Evolutionary conservation across 2,888 invertebrate genomes (phyloP).

Genomic region (Laothoe populi): DNA sequence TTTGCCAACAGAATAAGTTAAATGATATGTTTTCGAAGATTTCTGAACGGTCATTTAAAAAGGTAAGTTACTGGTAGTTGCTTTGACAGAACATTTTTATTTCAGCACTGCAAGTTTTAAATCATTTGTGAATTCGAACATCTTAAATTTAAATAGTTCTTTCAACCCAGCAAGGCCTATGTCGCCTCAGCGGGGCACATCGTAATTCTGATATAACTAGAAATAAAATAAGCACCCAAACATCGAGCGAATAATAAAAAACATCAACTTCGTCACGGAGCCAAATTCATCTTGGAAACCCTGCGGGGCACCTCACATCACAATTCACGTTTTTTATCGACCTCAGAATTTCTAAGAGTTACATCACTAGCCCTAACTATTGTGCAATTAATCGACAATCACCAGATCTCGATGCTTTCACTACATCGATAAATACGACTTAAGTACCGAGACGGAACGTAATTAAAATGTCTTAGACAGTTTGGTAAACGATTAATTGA

Average conservation of each 20-base stretch:
- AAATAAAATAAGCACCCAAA: neutral
- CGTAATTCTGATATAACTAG: neutral
- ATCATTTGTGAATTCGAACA: too few relatives aligned
- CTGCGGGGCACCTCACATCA: neutral
- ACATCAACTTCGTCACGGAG: neutral
- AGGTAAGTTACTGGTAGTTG: too few relatives aligned
- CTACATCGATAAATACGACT: constrained; percentile 17
- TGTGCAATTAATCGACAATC: constrained; percentile 32
- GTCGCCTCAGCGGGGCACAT: too few relatives aligned
- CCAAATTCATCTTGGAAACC: neutral
- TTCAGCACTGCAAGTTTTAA: too few relatives aligned
- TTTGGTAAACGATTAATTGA: constrained; percentile 5
- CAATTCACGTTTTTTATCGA: constrained; percentile 12
- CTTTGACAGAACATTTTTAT: too few relatives aligned
- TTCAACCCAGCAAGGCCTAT: too few relatives aligned
- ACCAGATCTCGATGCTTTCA: constrained; percentile 29
- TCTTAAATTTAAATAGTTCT: too few relatives aligned
- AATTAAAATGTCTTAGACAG: constrained; percentile 17
- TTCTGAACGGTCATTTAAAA: too few relatives aligned
- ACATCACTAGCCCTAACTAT: constrained; percentile 27
- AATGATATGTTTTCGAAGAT: too few relatives aligned
- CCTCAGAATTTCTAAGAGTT: constrained; percentile 4
- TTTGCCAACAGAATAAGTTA: too few relatives aligned
- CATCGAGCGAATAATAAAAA: neutral
- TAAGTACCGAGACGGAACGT: constrained; percentile 19